A percentile compares a stretch with the other conserved stretches of the same genome.
Conservation (phyloP, 2,888 invertebrate species). For the Drosophila colorata region DNA sequence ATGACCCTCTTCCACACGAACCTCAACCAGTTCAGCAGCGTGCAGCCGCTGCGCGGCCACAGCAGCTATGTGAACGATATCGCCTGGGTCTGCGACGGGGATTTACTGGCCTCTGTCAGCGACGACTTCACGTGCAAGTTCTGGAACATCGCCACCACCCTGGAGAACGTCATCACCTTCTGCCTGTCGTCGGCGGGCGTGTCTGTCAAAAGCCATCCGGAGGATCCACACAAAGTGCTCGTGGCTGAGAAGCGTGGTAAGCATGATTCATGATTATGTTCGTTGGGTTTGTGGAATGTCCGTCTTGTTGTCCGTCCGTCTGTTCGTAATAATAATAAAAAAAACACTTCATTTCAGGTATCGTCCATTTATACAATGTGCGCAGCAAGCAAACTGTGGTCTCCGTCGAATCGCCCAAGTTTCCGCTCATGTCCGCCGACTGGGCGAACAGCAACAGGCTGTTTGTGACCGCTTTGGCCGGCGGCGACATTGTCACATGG, state of each 20-base stretch:
- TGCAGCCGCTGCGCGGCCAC: conserved; percentile 87
- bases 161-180: conserved; percentile 87
- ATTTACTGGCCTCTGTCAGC: conserved; percentile 90
- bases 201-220: conserved; percentile 89
- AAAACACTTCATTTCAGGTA: conserved; percentile 80
- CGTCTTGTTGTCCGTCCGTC: too few species aligned
- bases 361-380: conserved; percentile 90
- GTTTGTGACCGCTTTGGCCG: conserved; percentile 88
- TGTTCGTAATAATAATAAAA: too few species aligned
- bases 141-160: conserved; percentile 87
- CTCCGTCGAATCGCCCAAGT: conserved; percentile 88
- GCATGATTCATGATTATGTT: too few species aligned
- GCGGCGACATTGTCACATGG: conserved; percentile 89
- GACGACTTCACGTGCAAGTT: conserved; percentile 91
- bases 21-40: conserved; percentile 85
- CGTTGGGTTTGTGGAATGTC: too few species aligned
- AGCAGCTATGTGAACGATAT: conserved; percentile 89
- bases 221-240: conserved; percentile 89
- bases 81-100: conserved; percentile 89
- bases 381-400: conserved; percentile 88
- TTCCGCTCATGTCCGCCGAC: conserved; percentile 89
- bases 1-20: conserved; percentile 87
- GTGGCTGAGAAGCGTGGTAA: conserved; percentile 90
- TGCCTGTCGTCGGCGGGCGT: conserved; percentile 89
- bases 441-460: conserved; percentile 89